These are phyloP conservation scores for Pardosa pseudoannulata DNA, from an alignment of 2,888 invertebrate genomes.

Conservation along the genomic window DNA sequence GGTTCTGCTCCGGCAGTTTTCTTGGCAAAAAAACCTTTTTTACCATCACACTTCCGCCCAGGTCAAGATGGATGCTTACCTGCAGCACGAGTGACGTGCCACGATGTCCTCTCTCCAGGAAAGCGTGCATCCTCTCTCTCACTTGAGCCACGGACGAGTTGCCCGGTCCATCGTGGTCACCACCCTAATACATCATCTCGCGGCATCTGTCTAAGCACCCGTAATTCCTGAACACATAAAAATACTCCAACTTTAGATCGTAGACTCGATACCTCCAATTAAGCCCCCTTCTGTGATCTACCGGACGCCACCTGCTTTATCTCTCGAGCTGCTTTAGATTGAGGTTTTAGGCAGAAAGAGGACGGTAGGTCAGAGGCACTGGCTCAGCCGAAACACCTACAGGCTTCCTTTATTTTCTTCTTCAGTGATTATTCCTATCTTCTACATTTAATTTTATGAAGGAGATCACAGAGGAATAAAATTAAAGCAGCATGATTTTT, in stretches of 20 bases:
- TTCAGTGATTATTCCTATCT: no score
- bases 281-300: no score
- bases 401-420: no score
- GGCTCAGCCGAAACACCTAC: no score
- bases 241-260: not conserved
- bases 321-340: no score
- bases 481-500: no score
- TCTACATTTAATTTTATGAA: no score
- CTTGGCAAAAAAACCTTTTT: constrained; percentile 66
- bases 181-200: not conserved
- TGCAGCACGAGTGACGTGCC: not conserved
- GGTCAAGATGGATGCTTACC: constrained; percentile 55
- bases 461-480: no score
- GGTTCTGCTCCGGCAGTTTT: constrained; percentile 71
- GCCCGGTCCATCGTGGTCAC: not conserved
- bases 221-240: constrained; percentile 3
- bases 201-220: constrained; percentile 4
- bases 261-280: no score
- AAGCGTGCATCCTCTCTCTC: constrained; percentile 15
- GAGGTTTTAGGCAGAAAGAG: no score
- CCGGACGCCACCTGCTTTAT: no score
- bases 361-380: no score
- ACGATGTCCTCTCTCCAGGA: constrained; percentile 1
- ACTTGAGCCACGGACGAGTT: not conserved
- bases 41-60: constrained; percentile 63